Evolutionary conservation across 2,113 vertebrate species (phyloP), one percentile per base, ranked within the genome.

Genomic region (Eulemur rufifrons): DNA sequence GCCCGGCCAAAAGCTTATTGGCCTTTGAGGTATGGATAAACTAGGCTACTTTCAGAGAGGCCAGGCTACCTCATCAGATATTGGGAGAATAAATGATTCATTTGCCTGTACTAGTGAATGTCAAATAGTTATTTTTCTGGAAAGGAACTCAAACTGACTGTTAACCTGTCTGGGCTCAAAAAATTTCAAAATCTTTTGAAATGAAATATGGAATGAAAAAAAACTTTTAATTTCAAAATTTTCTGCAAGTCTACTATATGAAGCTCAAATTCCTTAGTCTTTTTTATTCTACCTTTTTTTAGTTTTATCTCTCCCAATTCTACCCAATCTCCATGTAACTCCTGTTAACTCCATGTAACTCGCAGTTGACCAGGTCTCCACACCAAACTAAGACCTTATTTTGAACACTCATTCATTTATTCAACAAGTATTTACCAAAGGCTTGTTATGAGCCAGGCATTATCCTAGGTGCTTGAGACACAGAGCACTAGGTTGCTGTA

Each of bases 71-170:
- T 89, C 74, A 45, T 68, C 7, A 45, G 73, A 74, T 13, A 47
- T 4, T 52, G 42, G 39, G 34, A 74, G 13, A 76, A 37, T 47
- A 32, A 47, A 4, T 21, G 34, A 50, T 54, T 89, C 54, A 73
- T n/a, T 50, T 73, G 27, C 34, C 39, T 52, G 1, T 23, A 32
- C 32, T 73, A 91, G 64, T 50, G 29, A 94, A 59, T 29, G 1
- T 54, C 11, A 94, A 66, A 61, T 20, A n/a, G 39, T 63, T 78
- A 21, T 50, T 80, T 89, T 61, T 73, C 69, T 88, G 50, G 42
- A 81, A 97, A 95, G 34, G 37, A 74, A 90, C 2, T 87, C 88
- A 56, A 69, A 77, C 42, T 73, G n/a, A 56, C 42, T 93, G 78
- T 92, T 78, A 84, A 84, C 21, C 39, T 66, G 34, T 32, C 64